phyloP scores from a whole-genome alignment of 2,888 invertebrate species.

The Adelphocoris suturalis region DNA sequence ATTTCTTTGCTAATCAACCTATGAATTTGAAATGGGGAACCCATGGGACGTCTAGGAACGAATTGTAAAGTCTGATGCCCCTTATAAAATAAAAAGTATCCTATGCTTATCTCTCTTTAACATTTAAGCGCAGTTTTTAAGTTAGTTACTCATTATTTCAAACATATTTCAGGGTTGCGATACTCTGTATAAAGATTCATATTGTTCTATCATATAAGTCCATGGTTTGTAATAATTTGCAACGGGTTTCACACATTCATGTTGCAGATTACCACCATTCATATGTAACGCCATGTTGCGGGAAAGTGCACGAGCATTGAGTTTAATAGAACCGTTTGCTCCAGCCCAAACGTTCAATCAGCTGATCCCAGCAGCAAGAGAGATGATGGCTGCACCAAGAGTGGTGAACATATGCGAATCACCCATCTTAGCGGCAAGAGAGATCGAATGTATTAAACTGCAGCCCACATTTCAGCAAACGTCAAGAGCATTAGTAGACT shows the following conservation, averaged over 20 bases:
- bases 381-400: background rate
- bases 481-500: background rate
- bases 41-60: no score
- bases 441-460: background rate
- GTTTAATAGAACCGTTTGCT: background rate
- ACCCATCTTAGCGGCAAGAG: background rate
- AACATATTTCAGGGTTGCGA: no score
- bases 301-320: background rate
- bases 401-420: background rate
- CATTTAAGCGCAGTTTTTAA: no score
- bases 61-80: no score
- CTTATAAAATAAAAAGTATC: no score
- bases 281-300: background rate
- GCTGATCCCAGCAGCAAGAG: background rate
- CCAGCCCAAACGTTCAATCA: background rate
- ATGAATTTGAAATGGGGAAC: no score
- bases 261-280: background rate
- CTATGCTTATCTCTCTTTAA: no score
- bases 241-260: background rate
- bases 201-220: no score
- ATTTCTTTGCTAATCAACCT: no score
- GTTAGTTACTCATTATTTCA: no score
- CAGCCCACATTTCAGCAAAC: background rate
- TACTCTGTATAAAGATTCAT: no score
- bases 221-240: no score